Base-by-base conservation (phyloP, 2,113 vertebrate species). In the Triplophysa dalaica region DNA sequence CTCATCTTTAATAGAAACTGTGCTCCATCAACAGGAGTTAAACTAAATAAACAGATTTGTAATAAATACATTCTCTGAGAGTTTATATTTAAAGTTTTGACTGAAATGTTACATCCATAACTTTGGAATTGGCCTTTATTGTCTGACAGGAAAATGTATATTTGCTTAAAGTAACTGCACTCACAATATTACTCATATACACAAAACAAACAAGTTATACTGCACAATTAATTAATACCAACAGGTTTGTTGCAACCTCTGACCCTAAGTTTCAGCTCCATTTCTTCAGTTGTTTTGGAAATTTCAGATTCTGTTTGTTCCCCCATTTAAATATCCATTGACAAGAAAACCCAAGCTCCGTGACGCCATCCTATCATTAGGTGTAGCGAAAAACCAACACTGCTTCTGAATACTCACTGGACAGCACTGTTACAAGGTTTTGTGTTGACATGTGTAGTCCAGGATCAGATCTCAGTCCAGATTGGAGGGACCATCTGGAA, bases 401-500 rank as follows among this genome's bases (percentile, higher is more conserved):
- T 29, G 21, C 8, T 26, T 9, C 45, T 45, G 29, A 45, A 33
- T 21, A 63, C 48, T n/a, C 8, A 3, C 82, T 81, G 77, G 76
- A 76, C 43, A 62, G 38, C 29, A 56, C 22, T 6, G 33, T 29
- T 70, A 68, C 56, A 81, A 38, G 76, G 43, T 67, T 45, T 69
- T 75, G 13, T 38, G 48, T 13, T 65, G 61, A 85, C 77, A 81
- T 83, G 86, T 60, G 76, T 73, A 50, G 60, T 17, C 48, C 26
- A 74, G 72, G 6, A 68, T 66, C 67, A 78, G 66, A 84, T 91
- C 86, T 81, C 78, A 84, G 70, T 82, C 86, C 93, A 95, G 94
- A 95, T 91, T 93, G 92, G 88, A 87, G 75, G 77, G 89, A 87
- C 96, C 94, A 95, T 96, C 94, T 96, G 95, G 94, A 93, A 88